Evolutionary conservation across 2,888 invertebrate genomes (phyloP).

Genomic region (Seira ritae): DNA sequence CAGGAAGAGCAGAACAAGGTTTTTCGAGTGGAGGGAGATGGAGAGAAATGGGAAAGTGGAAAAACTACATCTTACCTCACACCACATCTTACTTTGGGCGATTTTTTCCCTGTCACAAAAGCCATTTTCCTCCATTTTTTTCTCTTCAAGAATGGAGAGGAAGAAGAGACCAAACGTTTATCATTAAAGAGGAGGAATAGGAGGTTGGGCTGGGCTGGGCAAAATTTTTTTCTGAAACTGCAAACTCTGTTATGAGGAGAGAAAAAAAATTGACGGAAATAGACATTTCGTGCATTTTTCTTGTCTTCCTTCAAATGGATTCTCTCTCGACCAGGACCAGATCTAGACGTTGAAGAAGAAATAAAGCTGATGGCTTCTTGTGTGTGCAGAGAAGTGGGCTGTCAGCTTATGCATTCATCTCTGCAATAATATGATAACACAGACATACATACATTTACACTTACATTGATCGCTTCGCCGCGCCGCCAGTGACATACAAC

Average conservation of each 20-base stretch:
- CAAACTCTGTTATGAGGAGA: background rate
- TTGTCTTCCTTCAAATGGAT: background rate
- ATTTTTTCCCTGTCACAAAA: slow-evolving; percentile 4
- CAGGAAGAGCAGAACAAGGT: background rate
- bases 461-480: too few species aligned
- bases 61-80: background rate
- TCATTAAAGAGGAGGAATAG: background rate
- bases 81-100: too few species aligned
- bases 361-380: background rate
- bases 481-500: background rate
- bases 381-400: background rate
- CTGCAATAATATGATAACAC: too few species aligned
- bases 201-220: background rate
- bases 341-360: background rate
- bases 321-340: background rate
- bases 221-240: background rate
- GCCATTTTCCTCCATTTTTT: background rate
- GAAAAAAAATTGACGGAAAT: slow-evolving; percentile 14
- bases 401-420: background rate
- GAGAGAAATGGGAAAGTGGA: background rate
- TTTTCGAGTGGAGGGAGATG: background rate
- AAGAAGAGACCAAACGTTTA: background rate
- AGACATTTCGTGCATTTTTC: background rate
- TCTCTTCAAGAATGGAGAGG: too few species aligned
- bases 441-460: too few species aligned